Evolutionary conservation across 64 coral and sea anemone species (phyloP), one percentile per base, ranked within the genome.

Genomic region (Montipora foliosa): DNA sequence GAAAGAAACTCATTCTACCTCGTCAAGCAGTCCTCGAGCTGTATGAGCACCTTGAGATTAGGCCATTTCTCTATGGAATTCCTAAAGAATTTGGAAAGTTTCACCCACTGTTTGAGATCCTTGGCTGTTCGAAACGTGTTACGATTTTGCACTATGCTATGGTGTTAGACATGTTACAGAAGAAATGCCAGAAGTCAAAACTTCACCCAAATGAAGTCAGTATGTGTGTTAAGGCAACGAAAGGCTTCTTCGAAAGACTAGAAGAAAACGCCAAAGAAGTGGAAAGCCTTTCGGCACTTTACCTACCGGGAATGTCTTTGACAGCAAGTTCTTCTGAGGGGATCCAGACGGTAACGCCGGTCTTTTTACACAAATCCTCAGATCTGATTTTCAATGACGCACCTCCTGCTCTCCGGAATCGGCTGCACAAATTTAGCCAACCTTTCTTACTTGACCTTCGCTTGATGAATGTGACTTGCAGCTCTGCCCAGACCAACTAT

Each of bases 321-420:
- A 13, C 64, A 68, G 64, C 45, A 4, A 1, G 1, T 24, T 7
- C 20, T 3, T 20, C 17, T 37, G 37, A 37, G 37, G 37, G 37
- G 37, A 37, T 37, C 37, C 37, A 37, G 1, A 37, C 37, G 2
- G 37, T 37, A 37, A 76, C 51, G 0, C 66, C 17, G 44, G 66
- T 96, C 2, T 86, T 71, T 75, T 75, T 94, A 47, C 51, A 79
- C 8, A 16, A 59, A n/a, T 94, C 93, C 55, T 48, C 78, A 5
- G 46, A 90, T 4, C 25, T 94, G 74, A 64, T 94, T 20, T 94
- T 81, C 71, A 70, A 84, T 90, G 80, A 94, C 75, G 67, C 9
- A 64, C 61, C 87, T 4, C 71, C 74, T 11, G 0, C 44, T 46
- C 16, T 89, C 44, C 79, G 61, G 2, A 45, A 85, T 59, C 77